These are phyloP conservation scores for Helostoma temminkii DNA, from an alignment of 2,797 vertebrate genomes.

Conservation along the genomic window DNA sequence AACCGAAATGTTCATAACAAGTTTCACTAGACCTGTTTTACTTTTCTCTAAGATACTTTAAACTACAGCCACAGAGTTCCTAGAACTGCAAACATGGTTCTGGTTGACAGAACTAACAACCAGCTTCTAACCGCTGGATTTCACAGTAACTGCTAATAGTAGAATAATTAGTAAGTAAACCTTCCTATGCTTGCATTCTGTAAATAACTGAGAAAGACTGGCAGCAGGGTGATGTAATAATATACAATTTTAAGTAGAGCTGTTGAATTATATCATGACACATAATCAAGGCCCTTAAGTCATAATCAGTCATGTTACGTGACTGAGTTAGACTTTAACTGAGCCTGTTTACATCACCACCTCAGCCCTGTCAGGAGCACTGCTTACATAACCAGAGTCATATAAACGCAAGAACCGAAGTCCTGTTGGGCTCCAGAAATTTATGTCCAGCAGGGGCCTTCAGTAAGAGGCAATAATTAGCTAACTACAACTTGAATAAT, in stretches of 20 bases:
- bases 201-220: background rate
- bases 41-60: too few relatives aligned
- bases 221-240: constrained; percentile 22
- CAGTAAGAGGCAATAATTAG: constrained; percentile 38
- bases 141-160: too few relatives aligned
- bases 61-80: too few relatives aligned
- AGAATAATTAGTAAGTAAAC: too few relatives aligned
- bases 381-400: constrained; percentile 62
- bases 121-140: too few relatives aligned
- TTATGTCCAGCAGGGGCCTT: background rate
- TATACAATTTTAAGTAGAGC: background rate
- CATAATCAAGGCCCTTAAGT: constrained; percentile 55
- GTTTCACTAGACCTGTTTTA: too few relatives aligned
- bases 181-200: background rate
- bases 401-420: constrained; percentile 53
- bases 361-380: constrained; percentile 39
- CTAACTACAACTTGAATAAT: constrained; percentile 39
- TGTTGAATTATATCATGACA: constrained; percentile 48
- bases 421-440: constrained; percentile 48
- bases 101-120: too few relatives aligned
- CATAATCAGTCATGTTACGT: constrained; percentile 58
- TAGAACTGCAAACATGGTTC: too few relatives aligned
- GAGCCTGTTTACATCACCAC: constrained; percentile 57
- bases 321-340: constrained; percentile 59
- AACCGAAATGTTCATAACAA: too few relatives aligned